Percentiles rank a stretch among this genome's conserved stretches.
phyloP scores from a whole-genome alignment of 2,888 invertebrate species.

The Caenorhabditis doughertyi region DNA sequence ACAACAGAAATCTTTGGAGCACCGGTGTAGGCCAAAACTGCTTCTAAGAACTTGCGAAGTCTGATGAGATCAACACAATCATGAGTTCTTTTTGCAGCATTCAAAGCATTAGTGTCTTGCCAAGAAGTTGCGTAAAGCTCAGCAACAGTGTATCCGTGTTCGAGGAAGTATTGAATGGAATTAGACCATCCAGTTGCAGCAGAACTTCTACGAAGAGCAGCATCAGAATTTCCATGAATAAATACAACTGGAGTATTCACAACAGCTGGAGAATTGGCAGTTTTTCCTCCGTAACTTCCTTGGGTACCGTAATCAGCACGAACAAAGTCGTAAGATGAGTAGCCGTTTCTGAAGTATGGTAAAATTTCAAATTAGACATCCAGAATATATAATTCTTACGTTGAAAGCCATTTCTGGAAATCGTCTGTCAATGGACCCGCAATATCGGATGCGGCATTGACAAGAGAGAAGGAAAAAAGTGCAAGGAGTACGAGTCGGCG shows the following conservation, averaged over 20 bases:
- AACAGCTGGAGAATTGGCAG: slow-evolving; percentile 33
- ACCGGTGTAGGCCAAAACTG: slow-evolving; percentile 72
- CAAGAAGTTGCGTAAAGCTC: slow-evolving; percentile 75
- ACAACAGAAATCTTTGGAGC: slow-evolving; percentile 71
- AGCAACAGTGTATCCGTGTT: slow-evolving; percentile 67
- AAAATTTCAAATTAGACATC: not conserved
- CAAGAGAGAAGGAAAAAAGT: not conserved
- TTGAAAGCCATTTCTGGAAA: slow-evolving; percentile 63
- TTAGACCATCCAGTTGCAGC: slow-evolving; percentile 71
- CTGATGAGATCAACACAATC: slow-evolving; percentile 70
- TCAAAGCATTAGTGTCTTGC: slow-evolving; percentile 69
- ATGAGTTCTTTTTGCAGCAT: slow-evolving; percentile 70
- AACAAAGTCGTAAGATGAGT: slow-evolving; percentile 66
- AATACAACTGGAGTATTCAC: slow-evolving; percentile 68
- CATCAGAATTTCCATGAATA: slow-evolving; percentile 76
- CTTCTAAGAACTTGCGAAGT: slow-evolving; percentile 74
- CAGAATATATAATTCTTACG: slow-evolving; percentile 31
- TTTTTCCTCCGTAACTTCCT: slow-evolving; percentile 74
- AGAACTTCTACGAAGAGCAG: slow-evolving; percentile 63
- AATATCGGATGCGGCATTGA: slow-evolving; percentile 39
- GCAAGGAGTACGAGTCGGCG: slow-evolving; percentile 20
- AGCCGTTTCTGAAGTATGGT: slow-evolving; percentile 67
- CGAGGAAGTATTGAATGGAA: slow-evolving; percentile 64
- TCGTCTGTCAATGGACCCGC: slow-evolving; percentile 66
- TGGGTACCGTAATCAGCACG: slow-evolving; percentile 68